Percentiles rank a stretch among this genome's conserved stretches.
phyloP scores from a whole-genome alignment of 2,888 invertebrate genomes.

The Hypena proboscidalis region DNA sequence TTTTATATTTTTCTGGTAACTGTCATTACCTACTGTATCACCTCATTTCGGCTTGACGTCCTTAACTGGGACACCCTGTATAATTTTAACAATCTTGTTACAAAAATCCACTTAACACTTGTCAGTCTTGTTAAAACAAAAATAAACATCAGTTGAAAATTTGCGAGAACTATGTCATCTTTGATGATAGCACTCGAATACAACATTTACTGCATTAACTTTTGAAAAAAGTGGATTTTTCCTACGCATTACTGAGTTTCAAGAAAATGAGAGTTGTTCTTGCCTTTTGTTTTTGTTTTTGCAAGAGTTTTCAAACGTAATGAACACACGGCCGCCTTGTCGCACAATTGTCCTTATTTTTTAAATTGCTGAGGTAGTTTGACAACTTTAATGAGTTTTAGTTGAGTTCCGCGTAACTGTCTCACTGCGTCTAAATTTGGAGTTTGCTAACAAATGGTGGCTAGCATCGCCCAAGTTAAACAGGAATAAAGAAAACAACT shows the following conservation, averaged over 20 bases:
- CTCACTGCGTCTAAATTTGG: slow-evolving; percentile 9
- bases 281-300: slow-evolving; percentile 15
- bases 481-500: too few species aligned
- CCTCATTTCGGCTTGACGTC: too few species aligned
- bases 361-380: slow-evolving; percentile 14
- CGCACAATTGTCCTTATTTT: slow-evolving; percentile 18
- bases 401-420: slow-evolving; percentile 6
- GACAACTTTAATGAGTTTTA: slow-evolving; percentile 19
- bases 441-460: slow-evolving; percentile 1
- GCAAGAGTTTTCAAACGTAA: slow-evolving; percentile 24
- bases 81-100: too few species aligned
- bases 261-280: slow-evolving; percentile 43
- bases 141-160: too few species aligned
- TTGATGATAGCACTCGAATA: slow-evolving; percentile 36
- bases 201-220: slow-evolving; percentile 46
- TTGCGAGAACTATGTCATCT: too few species aligned
- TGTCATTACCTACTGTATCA: too few species aligned
- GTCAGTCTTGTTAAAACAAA: too few species aligned
- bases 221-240: slow-evolving; percentile 43
- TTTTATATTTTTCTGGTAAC: too few species aligned
- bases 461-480: neutral
- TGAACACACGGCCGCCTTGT: slow-evolving; percentile 14
- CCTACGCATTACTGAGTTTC: slow-evolving; percentile 41
- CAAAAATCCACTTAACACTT: too few species aligned
- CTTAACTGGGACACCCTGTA: too few species aligned